A percentile compares a stretch with the other conserved stretches of the same genome.
These are phyloP conservation scores for Casuarius casuarius DNA, from an alignment of 2,113 vertebrate genomes.

Conservation along the genomic window DNA sequence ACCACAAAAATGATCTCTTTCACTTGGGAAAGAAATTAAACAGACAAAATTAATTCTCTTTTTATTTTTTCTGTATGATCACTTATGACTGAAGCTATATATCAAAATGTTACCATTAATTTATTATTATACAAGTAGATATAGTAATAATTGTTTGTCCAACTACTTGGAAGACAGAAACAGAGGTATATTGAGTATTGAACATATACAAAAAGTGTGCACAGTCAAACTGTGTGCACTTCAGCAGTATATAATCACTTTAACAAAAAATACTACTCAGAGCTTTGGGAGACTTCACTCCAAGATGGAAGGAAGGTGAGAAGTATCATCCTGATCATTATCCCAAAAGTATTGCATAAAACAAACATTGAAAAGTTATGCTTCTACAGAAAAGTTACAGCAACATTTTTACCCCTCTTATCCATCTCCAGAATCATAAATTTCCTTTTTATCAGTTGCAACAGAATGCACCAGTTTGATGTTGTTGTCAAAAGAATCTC, in stretches of 20 bases:
- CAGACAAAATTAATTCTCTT: not conserved
- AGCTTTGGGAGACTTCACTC: not conserved
- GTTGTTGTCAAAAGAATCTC: not conserved
- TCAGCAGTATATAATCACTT: not conserved
- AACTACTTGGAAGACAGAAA: not conserved
- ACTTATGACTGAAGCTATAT: not conserved
- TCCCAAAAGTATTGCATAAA: not conserved
- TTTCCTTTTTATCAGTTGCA: not conserved
- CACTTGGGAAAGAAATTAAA: not conserved
- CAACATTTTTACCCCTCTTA: not conserved
- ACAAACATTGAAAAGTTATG: not conserved
- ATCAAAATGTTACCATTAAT: not conserved
- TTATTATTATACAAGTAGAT: not conserved
- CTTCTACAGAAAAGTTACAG: not conserved
- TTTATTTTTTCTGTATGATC: not conserved
- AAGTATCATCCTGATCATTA: not conserved
- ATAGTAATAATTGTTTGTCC: not conserved
- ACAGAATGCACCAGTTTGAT: not conserved
- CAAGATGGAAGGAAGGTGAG: not conserved
- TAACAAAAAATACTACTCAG: not conserved
- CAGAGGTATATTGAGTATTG: not conserved
- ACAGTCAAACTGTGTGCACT: not conserved
- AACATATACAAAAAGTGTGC: not conserved
- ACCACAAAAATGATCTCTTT: not conserved
- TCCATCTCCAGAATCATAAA: not conserved